A percentile compares a stretch with the other conserved stretches of the same genome.
Evolutionary conservation across 2,888 invertebrate species (phyloP).

Genomic region (Lasius fuliginosus): DNA sequence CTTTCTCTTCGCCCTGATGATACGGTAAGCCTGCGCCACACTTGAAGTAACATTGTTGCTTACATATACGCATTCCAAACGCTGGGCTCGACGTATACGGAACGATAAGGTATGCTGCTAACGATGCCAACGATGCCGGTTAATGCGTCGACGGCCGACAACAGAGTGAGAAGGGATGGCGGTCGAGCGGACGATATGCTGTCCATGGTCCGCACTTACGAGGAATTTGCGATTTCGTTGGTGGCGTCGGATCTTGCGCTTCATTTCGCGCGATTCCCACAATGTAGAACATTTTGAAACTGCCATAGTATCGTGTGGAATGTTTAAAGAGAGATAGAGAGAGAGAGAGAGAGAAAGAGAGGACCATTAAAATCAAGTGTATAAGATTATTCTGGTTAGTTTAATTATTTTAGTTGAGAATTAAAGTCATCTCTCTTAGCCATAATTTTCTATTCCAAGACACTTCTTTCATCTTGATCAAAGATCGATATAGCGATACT

Average conservation of each 20-base stretch:
- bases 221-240: slow-evolving; percentile 83
- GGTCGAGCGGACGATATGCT: slow-evolving; percentile 71
- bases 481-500: background rate
- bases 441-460: background rate
- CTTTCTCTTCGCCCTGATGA: slow-evolving; percentile 29
- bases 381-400: background rate
- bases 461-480: background rate
- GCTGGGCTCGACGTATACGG: slow-evolving; percentile 71
- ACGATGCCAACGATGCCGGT: slow-evolving; percentile 79
- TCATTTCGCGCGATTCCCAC: slow-evolving; percentile 57
- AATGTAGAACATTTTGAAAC: slow-evolving; percentile 60
- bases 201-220: slow-evolving; percentile 78
- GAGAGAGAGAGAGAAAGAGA: background rate
- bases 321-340: background rate
- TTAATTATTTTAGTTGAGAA: background rate
- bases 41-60: slow-evolving; percentile 66
- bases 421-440: background rate
- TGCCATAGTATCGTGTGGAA: slow-evolving; percentile 26
- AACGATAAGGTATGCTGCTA: slow-evolving; percentile 84
- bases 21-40: slow-evolving; percentile 43
- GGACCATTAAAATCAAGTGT: background rate
- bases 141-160: slow-evolving; percentile 73
- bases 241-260: slow-evolving; percentile 51
- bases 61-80: slow-evolving; percentile 81
- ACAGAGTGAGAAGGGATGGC: slow-evolving; percentile 53